Evolutionary conservation across 2,888 invertebrate genomes (phyloP), one percentile per base, ranked within the genome.

Genomic region (Heliconius hortense): DNA sequence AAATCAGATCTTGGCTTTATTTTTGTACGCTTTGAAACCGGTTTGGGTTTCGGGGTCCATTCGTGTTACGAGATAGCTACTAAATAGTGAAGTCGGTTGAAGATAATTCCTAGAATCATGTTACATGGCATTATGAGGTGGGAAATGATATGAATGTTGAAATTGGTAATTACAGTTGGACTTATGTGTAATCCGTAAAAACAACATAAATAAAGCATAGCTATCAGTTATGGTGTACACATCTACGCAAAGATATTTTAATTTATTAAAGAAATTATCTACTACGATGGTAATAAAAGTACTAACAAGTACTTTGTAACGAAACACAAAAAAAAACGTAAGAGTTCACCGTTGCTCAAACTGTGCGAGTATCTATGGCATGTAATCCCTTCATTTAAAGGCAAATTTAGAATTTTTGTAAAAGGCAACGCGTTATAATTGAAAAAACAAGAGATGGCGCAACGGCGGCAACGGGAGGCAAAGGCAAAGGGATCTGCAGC

Each of bases 401-500:
- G 60, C 60, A 28, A 71, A 71, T 60, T 71, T 71, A 43, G 60
- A 71, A 69, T 69, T 69, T 71, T 39, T 71, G 71, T 60, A 62
- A 71, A 71, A 71, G 60, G 71, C 39, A 71, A 71, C 69, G 60
- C 80, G 75, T 84, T 82, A 84, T 84, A 86, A 85, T 87, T 84
- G 84, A 82, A 85, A 87, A 89, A 91, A 89, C 88, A 89, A 90
- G 89, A 88, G 87, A 84, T 84, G 83, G 84, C 84, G 83, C 81
- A 79, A 89, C 88, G 84, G 82, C 84, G 83, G 87, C 87, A 84
- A 71, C 60, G 71, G 60, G 60, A 85, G 81, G 90, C 88, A 90
- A 89, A 90, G 88, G 88, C 89, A 90, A 91, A 91, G 89, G 86
- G 84, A 87, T 82, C 87, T 85, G 82, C 91, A 92, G 89, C 91